Evolutionary conservation across 23 tunicate species (phyloP).

Genomic region (Botrylloides violaceus): DNA sequence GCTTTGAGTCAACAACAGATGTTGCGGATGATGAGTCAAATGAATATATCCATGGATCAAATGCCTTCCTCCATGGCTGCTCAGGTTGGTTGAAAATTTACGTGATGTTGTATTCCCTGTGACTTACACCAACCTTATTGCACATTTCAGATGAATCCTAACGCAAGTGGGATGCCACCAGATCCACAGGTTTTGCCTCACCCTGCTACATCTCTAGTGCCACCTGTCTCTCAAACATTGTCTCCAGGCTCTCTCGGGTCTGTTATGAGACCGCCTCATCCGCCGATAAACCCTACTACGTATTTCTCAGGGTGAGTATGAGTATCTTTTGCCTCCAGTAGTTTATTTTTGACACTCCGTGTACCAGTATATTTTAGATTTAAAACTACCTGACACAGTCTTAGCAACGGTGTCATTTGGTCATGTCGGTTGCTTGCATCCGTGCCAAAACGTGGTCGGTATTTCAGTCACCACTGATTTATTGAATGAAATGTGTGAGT

Average conservation of each 20-base stretch:
- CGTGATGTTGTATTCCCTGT: neutral
- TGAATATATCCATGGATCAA: slow-evolving; percentile 12
- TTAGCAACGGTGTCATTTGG: too few species aligned
- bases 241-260: slow-evolving; percentile 26
- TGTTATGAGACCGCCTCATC: slow-evolving; percentile 18
- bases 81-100: too few species aligned
- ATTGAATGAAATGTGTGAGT: too few species aligned
- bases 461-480: too few species aligned
- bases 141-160: neutral
- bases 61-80: too few species aligned
- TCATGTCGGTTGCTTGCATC: too few species aligned
- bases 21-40: slow-evolving; percentile 9
- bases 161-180: neutral
- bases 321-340: neutral
- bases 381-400: too few species aligned
- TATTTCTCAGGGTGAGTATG: slow-evolving; percentile 29
- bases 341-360: neutral
- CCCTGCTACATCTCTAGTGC: slow-evolving; percentile 8
- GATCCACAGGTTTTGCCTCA: slow-evolving; percentile 20
- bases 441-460: too few species aligned
- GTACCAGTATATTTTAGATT: too few species aligned
- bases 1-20: slow-evolving; percentile 15
- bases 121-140: neutral
- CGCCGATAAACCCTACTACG: slow-evolving; percentile 16
- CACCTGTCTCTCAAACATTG: slow-evolving; percentile 9